These are phyloP conservation scores for Pseudopleuronectes americanus DNA, from an alignment of 2,797 vertebrate species.

Conservation along the genomic window DNA sequence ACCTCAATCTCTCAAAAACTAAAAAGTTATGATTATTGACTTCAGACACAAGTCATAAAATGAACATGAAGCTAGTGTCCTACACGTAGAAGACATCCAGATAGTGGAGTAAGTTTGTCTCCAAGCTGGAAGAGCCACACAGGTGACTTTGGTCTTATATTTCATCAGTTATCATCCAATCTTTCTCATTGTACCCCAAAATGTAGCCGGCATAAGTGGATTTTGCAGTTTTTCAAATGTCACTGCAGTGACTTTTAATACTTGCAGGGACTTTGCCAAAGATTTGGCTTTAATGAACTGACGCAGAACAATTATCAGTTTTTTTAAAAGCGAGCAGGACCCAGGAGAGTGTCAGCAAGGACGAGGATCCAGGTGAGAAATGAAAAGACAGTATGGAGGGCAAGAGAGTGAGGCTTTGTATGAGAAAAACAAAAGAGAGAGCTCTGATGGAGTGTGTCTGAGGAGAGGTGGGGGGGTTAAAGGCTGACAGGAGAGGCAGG, in stretches of 20 bases:
- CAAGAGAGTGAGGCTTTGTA: neutral
- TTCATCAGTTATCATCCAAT: neutral
- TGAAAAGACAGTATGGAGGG: neutral
- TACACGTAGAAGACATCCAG: too few species aligned
- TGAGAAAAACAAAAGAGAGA: constrained; percentile 1
- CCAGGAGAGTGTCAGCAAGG: neutral
- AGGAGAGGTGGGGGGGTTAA: constrained; percentile 21
- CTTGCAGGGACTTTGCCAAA: neutral
- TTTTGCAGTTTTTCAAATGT: neutral
- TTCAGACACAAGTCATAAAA: too few species aligned
- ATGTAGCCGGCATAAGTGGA: neutral
- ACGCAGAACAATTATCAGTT: neutral
- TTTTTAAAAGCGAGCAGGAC: neutral
- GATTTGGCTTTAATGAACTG: neutral
- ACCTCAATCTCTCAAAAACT: too few species aligned
- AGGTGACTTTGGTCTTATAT: neutral
- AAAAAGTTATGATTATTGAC: too few species aligned
- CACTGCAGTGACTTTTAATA: neutral
- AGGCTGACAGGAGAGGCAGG: constrained; percentile 55
- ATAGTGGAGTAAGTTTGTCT: neutral
- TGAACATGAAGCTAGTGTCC: too few species aligned
- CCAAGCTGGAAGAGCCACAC: neutral
- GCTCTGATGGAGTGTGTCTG: constrained; percentile 18
- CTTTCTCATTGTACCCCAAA: neutral
- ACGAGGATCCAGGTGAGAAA: too few species aligned